A percentile compares a stretch with the other conserved stretches of the same genome.
Conservation (phyloP, 2,888 invertebrate genomes). For the Drosophila nigritarsus region DNA sequence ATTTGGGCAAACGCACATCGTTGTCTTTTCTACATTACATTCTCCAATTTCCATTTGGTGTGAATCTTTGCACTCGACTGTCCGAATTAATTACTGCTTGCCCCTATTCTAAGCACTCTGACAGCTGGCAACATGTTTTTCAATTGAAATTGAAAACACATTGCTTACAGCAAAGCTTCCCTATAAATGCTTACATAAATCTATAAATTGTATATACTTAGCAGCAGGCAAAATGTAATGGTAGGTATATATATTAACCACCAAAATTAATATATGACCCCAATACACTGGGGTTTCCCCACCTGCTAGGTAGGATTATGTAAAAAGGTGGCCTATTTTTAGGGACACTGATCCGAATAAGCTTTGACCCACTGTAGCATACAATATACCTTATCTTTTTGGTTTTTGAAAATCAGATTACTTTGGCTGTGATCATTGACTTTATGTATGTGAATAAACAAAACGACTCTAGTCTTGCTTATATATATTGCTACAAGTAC, state of each 20-base stretch:
- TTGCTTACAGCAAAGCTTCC: background rate
- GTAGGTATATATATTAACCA: no score
- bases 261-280: no score
- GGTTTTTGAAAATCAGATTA: no score
- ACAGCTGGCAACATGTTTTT: slow-evolving; percentile 35
- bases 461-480: no score
- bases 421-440: no score
- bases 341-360: no score
- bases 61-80: slow-evolving; percentile 67
- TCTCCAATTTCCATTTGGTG: slow-evolving; percentile 43
- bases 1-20: slow-evolving; percentile 59
- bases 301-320: no score
- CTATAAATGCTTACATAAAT: background rate
- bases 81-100: slow-evolving; percentile 68
- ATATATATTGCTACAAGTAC: no score
- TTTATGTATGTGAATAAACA: no score
- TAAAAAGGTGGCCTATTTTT: no score
- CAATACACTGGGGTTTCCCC: no score
- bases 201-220: background rate
- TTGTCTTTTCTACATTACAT: slow-evolving; percentile 8
- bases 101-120: background rate
- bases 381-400: background rate
- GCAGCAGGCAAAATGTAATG: background rate
- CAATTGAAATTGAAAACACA: slow-evolving; percentile 52
- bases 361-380: no score